Conservation (phyloP, 2,113 vertebrate genomes). For the Channa maculata region DNA sequence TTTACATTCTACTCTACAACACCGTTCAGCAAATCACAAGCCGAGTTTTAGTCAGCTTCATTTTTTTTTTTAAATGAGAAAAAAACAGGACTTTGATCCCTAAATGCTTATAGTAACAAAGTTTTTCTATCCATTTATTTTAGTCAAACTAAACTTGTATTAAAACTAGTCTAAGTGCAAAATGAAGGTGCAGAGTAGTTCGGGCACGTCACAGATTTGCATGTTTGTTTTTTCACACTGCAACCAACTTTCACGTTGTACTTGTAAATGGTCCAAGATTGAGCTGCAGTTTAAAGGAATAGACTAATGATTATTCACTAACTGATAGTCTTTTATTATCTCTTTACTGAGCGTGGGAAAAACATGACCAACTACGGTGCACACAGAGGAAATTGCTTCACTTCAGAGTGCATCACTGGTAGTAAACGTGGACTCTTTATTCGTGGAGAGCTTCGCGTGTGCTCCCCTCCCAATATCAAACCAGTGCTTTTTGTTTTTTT, state of each 20-base stretch:
- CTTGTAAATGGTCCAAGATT: neutral
- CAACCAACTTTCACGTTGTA: neutral
- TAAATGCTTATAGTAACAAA: no score
- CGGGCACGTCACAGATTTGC: neutral
- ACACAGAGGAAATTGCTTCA: slow-evolving; percentile 11
- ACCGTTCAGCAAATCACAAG: neutral
- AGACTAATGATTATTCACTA: slow-evolving; percentile 2
- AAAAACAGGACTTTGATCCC: no score
- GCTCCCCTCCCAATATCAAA: slow-evolving; percentile 31
- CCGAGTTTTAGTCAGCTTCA: no score
- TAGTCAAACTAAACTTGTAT: no score
- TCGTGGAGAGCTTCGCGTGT: slow-evolving; percentile 3
- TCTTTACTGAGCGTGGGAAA: slow-evolving; percentile 28
- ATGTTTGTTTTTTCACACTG: neutral
- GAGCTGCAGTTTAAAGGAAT: neutral
- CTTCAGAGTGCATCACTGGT: slow-evolving; percentile 16
- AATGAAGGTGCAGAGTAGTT: no score
- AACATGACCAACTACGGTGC: slow-evolving; percentile 11
- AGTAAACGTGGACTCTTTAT: neutral
- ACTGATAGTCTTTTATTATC: slow-evolving; percentile 17
- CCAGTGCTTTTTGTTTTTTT: neutral
- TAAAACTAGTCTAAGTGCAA: no score
- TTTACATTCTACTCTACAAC: neutral
- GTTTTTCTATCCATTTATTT: no score
- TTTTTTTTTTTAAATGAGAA: no score